Percentiles rank a stretch among this genome's conserved stretches.
phyloP scores from a whole-genome alignment of 2,888 invertebrate genomes.

The Pandemis heparana region DNA sequence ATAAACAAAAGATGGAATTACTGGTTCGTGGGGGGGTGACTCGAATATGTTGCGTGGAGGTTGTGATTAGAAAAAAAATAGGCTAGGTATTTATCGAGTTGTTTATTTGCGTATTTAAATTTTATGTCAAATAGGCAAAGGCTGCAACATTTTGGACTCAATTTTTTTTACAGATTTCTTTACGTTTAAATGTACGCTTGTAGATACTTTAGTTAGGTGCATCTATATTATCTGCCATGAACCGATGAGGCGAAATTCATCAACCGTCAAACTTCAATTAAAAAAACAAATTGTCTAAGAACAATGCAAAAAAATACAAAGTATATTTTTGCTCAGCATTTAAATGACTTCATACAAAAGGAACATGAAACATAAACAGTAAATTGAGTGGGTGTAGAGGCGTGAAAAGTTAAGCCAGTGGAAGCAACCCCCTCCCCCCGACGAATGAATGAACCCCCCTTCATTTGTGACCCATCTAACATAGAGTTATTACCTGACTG shows the following conservation, averaged over 20 bases:
- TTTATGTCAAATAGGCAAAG: no score
- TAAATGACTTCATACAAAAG: background rate
- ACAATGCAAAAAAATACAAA: no score
- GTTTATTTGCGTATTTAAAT: background rate
- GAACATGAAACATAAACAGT: slow-evolving; percentile 15
- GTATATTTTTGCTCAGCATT: no score
- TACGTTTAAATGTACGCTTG: no score
- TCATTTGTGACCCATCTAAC: slow-evolving; percentile 43
- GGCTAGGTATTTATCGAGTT: background rate
- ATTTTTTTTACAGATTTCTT: no score
- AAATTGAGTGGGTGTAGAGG: slow-evolving; percentile 6
- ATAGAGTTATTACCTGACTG: slow-evolving; percentile 29
- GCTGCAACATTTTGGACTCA: no score
- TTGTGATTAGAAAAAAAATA: background rate
- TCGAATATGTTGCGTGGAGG: background rate
- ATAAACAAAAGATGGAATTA: slow-evolving; percentile 8
- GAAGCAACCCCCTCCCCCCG: slow-evolving; percentile 44
- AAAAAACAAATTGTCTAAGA: no score
- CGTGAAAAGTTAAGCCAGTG: slow-evolving; percentile 24
- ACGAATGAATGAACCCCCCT: slow-evolving; percentile 65
- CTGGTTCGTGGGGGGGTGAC: background rate
- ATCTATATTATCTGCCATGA: no score
- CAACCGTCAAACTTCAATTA: no score
- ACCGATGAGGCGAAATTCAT: no score
- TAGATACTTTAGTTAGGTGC: no score